Conservation (phyloP, 2,113 vertebrate species). For the Argyrosomus japonicus region DNA sequence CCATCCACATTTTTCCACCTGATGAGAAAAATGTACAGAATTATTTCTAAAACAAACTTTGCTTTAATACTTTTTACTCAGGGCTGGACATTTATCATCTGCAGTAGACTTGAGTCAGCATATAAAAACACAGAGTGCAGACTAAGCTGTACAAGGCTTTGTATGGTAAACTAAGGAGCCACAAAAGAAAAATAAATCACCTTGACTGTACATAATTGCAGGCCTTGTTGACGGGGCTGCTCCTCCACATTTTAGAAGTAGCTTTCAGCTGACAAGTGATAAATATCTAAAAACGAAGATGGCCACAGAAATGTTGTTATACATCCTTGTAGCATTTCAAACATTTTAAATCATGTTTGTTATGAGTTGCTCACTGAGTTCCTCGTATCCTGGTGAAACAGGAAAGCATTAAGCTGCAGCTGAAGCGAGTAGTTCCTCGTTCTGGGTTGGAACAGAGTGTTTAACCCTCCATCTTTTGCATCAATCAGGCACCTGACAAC, state of each 20-base stretch:
- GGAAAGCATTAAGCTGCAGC: conserved; percentile 51
- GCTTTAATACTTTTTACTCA: too few species aligned
- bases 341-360: background rate
- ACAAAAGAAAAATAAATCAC: conserved; percentile 20
- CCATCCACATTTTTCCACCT: conserved; percentile 65
- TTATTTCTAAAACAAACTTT: background rate
- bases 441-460: conserved; percentile 26
- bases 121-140: background rate
- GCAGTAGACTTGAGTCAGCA: background rate
- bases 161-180: background rate
- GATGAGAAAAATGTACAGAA: background rate
- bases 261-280: conserved; percentile 62
- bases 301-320: background rate
- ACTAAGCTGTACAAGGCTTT: background rate
- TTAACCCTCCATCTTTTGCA: conserved; percentile 23
- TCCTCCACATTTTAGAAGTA: conserved; percentile 5
- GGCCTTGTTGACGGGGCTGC: conserved; percentile 44
- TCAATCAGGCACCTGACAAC: conserved; percentile 56
- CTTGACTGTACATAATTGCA: conserved; percentile 61
- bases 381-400: conserved; percentile 52
- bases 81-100: background rate
- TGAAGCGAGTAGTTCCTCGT: background rate
- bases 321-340: background rate
- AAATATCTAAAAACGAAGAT: conserved; percentile 37
- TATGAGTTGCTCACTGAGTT: conserved; percentile 35